Percentiles rank a stretch among this genome's conserved stretches.
These are phyloP conservation scores for Apotomis turbidana DNA, from an alignment of 2,888 invertebrate species.

Conservation along the genomic window DNA sequence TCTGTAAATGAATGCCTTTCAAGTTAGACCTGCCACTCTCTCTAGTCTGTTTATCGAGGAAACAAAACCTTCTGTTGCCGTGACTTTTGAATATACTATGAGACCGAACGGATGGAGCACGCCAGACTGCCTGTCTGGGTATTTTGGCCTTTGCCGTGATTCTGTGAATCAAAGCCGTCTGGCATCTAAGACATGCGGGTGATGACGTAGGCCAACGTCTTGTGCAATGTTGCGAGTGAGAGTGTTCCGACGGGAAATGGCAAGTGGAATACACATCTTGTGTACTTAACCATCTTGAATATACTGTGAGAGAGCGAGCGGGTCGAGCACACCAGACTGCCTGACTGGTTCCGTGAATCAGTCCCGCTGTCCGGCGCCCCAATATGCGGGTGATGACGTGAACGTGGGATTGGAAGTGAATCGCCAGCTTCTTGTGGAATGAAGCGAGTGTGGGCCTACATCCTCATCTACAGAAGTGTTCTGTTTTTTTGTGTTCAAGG, in stretches of 20 bases:
- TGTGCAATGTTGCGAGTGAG: neutral
- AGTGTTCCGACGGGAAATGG: neutral
- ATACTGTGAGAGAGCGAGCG: neutral
- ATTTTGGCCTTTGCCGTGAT: constrained; percentile 9
- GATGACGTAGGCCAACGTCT: neutral
- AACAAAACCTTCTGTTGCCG: neutral
- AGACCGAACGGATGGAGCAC: neutral
- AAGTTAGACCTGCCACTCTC: too few relatives aligned
- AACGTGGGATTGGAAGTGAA: constrained; percentile 21
- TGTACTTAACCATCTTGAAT: neutral
- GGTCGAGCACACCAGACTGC: neutral
- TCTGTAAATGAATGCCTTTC: too few relatives aligned
- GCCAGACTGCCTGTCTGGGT: constrained; percentile 6
- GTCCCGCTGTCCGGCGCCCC: constrained; percentile 39
- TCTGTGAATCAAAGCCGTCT: neutral
- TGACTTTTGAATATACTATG: neutral
- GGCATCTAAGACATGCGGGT: constrained; percentile 62
- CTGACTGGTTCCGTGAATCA: constrained; percentile 8
- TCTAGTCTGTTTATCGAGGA: too few relatives aligned
- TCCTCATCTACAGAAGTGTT: neutral
- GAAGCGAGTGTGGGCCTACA: neutral
- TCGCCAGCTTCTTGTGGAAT: neutral
- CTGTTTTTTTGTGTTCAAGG: too few relatives aligned
- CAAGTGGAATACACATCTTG: too few relatives aligned
- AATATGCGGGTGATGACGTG: constrained; percentile 60